Evolutionary conservation across 1,140 invertebrate species (phyloP).

Genomic region (Venustaconcha ellipsiformis): DNA sequence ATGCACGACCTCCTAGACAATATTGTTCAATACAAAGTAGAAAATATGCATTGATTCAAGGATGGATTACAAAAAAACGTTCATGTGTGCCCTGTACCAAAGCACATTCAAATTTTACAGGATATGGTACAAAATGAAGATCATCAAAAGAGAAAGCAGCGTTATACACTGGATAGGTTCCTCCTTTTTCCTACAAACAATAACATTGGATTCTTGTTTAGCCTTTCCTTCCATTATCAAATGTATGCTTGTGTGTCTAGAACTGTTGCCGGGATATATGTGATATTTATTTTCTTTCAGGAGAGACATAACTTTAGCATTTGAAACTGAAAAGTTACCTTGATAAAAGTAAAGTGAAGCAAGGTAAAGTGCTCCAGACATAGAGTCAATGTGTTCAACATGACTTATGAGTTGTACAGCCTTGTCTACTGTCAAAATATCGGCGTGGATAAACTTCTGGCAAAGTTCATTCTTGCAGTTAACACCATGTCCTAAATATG

Average conservation of each 20-base stretch:
- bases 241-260: not conserved
- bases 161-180: constrained; percentile 13
- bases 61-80: constrained; percentile 7
- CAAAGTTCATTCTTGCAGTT: too few relatives aligned
- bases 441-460: not conserved
- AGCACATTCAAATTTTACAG: constrained; percentile 26
- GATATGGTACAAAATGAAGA: constrained; percentile 20
- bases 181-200: constrained; percentile 1
- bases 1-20: not conserved
- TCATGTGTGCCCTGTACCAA: not conserved
- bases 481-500: too few relatives aligned
- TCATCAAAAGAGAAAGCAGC: constrained; percentile 16
- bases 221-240: not conserved
- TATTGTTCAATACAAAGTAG: constrained; percentile 6
- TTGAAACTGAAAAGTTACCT: not conserved
- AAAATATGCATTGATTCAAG: constrained; percentile 13
- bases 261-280: not conserved
- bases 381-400: not conserved
- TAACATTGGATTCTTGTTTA: not conserved
- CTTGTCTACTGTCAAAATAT: not conserved
- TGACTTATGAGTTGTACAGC: not conserved
- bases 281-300: not conserved
- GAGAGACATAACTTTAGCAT: not conserved
- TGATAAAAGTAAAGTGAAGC: not conserved
- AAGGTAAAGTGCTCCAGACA: constrained; percentile 14